Evolutionary conservation across 23 tunicate species (phyloP).

Genomic region (Aplidium turbinatum): DNA sequence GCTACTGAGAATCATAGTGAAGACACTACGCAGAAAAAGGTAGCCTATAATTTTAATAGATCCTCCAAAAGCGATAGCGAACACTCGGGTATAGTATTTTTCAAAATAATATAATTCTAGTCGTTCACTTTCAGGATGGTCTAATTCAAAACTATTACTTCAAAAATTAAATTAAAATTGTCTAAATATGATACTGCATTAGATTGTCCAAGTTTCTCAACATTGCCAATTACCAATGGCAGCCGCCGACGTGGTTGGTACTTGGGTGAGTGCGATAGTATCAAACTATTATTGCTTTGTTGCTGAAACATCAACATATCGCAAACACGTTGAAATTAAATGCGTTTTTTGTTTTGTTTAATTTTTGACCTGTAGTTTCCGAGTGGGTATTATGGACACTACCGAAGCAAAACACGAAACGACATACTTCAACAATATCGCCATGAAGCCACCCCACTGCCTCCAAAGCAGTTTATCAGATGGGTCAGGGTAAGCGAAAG

Average conservation of each 20-base stretch:
- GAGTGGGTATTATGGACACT: constrained; percentile 87
- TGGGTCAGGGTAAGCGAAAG: constrained; percentile 81
- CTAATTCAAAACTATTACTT: neutral
- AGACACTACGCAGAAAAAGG: too few relatives aligned
- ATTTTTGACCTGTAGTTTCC: constrained; percentile 62
- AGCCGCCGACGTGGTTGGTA: constrained; percentile 44
- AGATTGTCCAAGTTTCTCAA: neutral
- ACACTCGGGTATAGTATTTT: too few relatives aligned
- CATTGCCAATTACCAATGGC: constrained; percentile 19
- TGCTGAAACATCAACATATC: neutral
- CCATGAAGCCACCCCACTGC: constrained; percentile 80
- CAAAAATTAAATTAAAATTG: neutral
- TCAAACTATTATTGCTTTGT: neutral
- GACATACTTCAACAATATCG: constrained; percentile 83
- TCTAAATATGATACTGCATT: neutral
- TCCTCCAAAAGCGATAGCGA: too few relatives aligned
- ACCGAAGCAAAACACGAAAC: constrained; percentile 80
- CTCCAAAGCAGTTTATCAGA: constrained; percentile 66
- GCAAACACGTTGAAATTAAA: constrained; percentile 1
- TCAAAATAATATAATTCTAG: too few relatives aligned
- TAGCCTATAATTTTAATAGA: too few relatives aligned
- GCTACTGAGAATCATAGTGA: too few relatives aligned
- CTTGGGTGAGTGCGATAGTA: constrained; percentile 51
- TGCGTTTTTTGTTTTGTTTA: neutral
- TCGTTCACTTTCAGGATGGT: too few relatives aligned